phyloP scores from a whole-genome alignment of 2,888 invertebrate species.

The Apantesis nais region DNA sequence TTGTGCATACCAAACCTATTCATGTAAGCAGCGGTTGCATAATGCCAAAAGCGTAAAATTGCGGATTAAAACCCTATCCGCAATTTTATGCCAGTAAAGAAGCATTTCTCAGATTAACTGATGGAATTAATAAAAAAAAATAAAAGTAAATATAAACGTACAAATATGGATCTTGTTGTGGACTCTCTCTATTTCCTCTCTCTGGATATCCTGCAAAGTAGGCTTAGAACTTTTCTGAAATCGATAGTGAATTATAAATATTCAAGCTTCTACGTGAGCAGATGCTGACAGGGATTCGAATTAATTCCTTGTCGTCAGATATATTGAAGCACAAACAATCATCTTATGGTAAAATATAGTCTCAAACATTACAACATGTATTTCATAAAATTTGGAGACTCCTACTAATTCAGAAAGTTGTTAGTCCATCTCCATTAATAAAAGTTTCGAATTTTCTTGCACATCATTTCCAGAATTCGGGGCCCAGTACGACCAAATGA shows the following conservation, averaged over 20 bases:
- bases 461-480: too few relatives aligned
- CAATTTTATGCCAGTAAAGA: not conserved
- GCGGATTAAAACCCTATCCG: not conserved
- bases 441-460: too few relatives aligned
- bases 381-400: too few relatives aligned
- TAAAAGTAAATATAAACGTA: not conserved
- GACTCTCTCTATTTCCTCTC: not conserved
- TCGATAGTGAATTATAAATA: not conserved
- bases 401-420: not conserved
- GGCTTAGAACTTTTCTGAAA: not conserved
- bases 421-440: not conserved
- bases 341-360: too few relatives aligned
- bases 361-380: too few relatives aligned
- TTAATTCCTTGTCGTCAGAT: too few relatives aligned
- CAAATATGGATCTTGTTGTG: not conserved
- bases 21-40: not conserved
- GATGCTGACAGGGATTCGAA: too few relatives aligned
- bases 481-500: not conserved
- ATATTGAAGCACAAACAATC: too few relatives aligned
- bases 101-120: not conserved
- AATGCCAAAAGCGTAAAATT: not conserved
- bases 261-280: too few relatives aligned
- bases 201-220: not conserved
- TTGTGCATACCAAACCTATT: not conserved
- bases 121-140: not conserved